These are phyloP conservation scores for Procavia capensis DNA, from an alignment of 2,113 vertebrate species.

Conservation along the genomic window DNA sequence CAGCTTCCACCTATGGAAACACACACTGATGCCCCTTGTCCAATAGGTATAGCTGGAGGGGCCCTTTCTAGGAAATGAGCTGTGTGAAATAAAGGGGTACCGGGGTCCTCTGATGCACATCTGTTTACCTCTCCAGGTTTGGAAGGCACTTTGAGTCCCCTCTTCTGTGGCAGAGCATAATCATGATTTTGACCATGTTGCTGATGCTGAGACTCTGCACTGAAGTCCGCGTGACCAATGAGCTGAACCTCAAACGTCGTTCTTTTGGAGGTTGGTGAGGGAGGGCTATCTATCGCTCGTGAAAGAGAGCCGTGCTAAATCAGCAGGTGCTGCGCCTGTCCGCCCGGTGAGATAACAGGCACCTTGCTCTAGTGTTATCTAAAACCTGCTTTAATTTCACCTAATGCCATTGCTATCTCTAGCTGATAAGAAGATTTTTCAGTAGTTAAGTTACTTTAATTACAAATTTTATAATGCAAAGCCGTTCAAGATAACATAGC, in stretches of 20 bases:
- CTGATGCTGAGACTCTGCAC: slow-evolving; percentile 97
- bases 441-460: neutral
- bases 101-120: neutral
- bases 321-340: neutral
- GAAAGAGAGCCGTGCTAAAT: neutral
- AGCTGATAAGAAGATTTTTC: neutral
- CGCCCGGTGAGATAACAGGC: neutral
- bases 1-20: neutral
- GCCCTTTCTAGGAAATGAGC: neutral
- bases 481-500: too few relatives aligned
- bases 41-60: neutral
- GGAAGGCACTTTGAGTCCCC: slow-evolving; percentile 95
- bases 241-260: slow-evolving; percentile 92
- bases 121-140: slow-evolving; percentile 87
- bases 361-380: neutral
- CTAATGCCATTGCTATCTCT: accelerated
- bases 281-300: neutral
- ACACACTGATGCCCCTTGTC: neutral
- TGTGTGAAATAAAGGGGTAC: neutral
- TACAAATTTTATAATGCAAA: neutral
- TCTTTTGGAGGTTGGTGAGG: slow-evolving; percentile 94
- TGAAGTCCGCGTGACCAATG: slow-evolving; percentile 91
- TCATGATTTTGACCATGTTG: slow-evolving; percentile 97
- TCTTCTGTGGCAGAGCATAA: slow-evolving; percentile 96
- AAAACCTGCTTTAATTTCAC: neutral